Evolutionary conservation across 92 coral and sea anemone species (phyloP).

Genomic region (Phenganax marumi): DNA sequence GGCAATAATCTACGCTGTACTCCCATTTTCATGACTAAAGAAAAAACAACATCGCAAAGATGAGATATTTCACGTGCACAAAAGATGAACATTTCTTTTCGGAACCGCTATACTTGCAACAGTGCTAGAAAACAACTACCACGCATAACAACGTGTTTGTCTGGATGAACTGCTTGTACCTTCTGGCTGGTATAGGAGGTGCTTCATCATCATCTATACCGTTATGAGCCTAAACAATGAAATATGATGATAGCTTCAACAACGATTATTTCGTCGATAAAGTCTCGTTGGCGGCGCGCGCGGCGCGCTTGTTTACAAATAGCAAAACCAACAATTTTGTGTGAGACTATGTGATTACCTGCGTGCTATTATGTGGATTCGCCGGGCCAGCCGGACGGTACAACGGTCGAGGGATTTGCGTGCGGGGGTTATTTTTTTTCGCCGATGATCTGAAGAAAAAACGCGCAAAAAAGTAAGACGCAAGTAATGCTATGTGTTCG

Average conservation of each 20-base stretch:
- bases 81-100: too few species aligned
- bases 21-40: background rate
- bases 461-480: background rate
- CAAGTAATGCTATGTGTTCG: background rate
- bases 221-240: constrained; percentile 3
- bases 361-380: background rate
- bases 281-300: too few species aligned
- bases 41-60: too few species aligned
- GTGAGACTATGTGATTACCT: background rate
- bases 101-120: too few species aligned
- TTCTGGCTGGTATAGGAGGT: constrained; percentile 24
- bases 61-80: too few species aligned
- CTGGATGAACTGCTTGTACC: background rate
- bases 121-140: too few species aligned
- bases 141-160: background rate
- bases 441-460: background rate
- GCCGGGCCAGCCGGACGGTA: background rate
- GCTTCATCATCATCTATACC: constrained; percentile 15
- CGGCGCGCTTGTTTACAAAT: too few species aligned
- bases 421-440: constrained; percentile 2
- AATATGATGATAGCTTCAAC: background rate
- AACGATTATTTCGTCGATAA: background rate
- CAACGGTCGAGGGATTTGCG: constrained; percentile 23
- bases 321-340: too few species aligned
- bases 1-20: constrained; percentile 1